Evolutionary conservation across 2,888 invertebrate genomes (phyloP).

Genomic region (Carterocephalus palaemon): DNA sequence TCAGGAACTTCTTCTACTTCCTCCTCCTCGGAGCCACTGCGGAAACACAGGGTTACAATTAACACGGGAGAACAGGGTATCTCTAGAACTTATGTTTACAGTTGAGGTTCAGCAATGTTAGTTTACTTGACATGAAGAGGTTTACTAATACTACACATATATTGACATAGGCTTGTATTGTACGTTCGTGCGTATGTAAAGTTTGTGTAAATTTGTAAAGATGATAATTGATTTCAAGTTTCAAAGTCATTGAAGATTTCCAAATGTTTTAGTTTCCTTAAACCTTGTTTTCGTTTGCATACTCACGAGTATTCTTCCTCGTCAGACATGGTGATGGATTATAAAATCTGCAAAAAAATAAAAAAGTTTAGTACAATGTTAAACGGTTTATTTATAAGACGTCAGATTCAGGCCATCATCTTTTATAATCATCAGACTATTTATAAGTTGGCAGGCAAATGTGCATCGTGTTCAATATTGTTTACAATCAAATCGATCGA

Average conservation of each 20-base stretch:
- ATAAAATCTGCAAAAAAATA: slow-evolving; percentile 65
- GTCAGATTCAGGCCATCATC: slow-evolving; percentile 10
- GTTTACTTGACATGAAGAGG: slow-evolving; percentile 12
- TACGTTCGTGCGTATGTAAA: background rate
- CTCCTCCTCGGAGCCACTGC: slow-evolving; percentile 84
- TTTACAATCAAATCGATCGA: slow-evolving; percentile 26
- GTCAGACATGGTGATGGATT: slow-evolving; percentile 91
- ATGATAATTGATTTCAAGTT: background rate
- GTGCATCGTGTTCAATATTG: slow-evolving; percentile 26
- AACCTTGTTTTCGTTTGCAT: slow-evolving; percentile 34
- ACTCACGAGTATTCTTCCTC: slow-evolving; percentile 98
- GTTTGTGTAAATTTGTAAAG: background rate
- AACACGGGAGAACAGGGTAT: slow-evolving; percentile 8
- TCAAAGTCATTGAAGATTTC: background rate
- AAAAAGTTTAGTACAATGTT: slow-evolving; percentile 10
- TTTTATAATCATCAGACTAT: slow-evolving; percentile 17
- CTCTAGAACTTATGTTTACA: slow-evolving; percentile 1
- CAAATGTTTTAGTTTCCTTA: background rate
- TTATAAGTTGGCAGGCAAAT: slow-evolving; percentile 19
- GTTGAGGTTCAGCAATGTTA: slow-evolving; percentile 9
- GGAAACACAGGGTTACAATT: slow-evolving; percentile 39
- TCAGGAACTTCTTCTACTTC: slow-evolving; percentile 86
- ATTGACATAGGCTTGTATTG: background rate
- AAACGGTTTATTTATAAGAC: slow-evolving; percentile 14
- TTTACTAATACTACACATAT: slow-evolving; percentile 11